Percentiles rank a stretch among this genome's conserved stretches.
Conservation (phyloP, 2,797 vertebrate species). For the Rhadinocentrus ornatus region DNA sequence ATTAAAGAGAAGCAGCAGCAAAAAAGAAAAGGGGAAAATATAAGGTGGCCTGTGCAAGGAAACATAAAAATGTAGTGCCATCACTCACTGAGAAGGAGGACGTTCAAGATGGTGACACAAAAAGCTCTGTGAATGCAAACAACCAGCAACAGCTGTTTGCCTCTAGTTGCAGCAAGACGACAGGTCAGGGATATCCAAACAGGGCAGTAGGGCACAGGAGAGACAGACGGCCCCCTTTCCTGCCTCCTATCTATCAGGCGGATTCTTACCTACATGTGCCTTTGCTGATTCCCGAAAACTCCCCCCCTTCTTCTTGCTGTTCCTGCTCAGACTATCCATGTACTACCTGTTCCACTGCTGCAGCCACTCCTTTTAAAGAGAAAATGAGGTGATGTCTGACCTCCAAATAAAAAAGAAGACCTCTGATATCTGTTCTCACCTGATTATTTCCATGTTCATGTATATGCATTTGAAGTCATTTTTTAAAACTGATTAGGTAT, state of each 20-base stretch:
- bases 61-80: conserved; percentile 27
- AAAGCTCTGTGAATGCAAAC: not conserved
- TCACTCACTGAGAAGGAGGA: conserved; percentile 18
- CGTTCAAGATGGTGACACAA: conserved; percentile 24
- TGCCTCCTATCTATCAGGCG: conserved; percentile 69
- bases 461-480: not conserved
- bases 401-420: conserved; percentile 17
- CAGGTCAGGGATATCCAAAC: conserved; percentile 9
- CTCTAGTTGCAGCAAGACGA: conserved; percentile 11
- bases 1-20: conserved; percentile 30
- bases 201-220: conserved; percentile 44
- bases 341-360: conserved; percentile 33
- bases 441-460: not conserved
- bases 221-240: conserved; percentile 73
- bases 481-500: not conserved
- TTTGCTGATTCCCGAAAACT: conserved; percentile 68
- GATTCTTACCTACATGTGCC: conserved; percentile 61
- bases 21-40: conserved; percentile 39
- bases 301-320: conserved; percentile 62
- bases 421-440: conserved; percentile 1
- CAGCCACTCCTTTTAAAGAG: too few species aligned
- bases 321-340: conserved; percentile 20
- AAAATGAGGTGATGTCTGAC: not conserved
- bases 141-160: conserved; percentile 30
- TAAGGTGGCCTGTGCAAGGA: conserved; percentile 18